Base-by-base conservation (phyloP, 1,140 invertebrate species). In the Bicyclus anynana region DNA sequence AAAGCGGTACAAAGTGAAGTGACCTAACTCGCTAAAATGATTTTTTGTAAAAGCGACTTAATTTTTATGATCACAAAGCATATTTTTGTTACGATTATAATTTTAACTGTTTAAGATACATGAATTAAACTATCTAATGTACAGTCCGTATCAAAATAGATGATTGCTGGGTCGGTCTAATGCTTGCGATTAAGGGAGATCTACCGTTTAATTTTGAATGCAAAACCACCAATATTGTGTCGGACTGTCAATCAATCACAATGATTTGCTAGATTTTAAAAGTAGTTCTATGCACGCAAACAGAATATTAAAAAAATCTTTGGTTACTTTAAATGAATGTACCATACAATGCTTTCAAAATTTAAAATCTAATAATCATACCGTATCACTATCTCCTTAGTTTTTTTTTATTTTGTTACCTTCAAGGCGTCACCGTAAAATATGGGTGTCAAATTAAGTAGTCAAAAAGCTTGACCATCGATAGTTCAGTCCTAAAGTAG, bases 221-320 rank as follows among this genome's bases (percentile, higher is more conserved):
- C 27, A 20, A 21, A n/a, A 56, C 42, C 27, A 47, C 53, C 53
- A 69, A 60, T 70, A 65, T 65, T 68, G 44, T 65, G 68, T 73
- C 71, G 65, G 54, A 59, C 67, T 66, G 74, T 67, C 71, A 72
- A 74, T 75, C 65, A 73, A 72, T 71, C 57, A 65, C 12, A 12
- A 7, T 10, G 29, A 33, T 7, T 33, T n/a, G 26, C 5, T 27
- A 27, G 26, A 6, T 33, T 4, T 33, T 33, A 33, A 33, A 6
- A 33, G n/a, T 12, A 12, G 0, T 7, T 12, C n/a, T 33, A 2
- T 33, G 10, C 29, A 33, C 29, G 29, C 29, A 12, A 33, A 33
- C 10, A n/a, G n/a, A n/a, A n/a, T n/a, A n/a, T n/a, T n/a, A n/a
- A n/a, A n/a, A n/a, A n/a, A n/a, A n/a, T n/a, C n/a, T n/a, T n/a